These are phyloP conservation scores for Calyptommatus sinebrachiatus DNA, from an alignment of 2,113 vertebrate genomes.

Conservation along the genomic window DNA sequence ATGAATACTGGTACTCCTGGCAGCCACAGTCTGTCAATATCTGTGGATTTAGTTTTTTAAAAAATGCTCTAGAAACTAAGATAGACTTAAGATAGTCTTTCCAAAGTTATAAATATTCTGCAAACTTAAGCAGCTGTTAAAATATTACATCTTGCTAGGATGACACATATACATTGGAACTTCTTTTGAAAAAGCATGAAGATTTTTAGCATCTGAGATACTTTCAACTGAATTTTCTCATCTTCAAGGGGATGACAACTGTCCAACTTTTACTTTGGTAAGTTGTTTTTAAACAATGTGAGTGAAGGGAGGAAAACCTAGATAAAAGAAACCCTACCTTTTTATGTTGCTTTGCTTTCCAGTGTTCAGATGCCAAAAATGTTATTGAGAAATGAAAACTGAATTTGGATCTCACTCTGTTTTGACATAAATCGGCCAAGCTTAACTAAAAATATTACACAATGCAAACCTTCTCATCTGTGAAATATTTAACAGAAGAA, in stretches of 20 bases:
- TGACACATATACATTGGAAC: not conserved
- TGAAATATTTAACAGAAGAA: constrained; percentile 26
- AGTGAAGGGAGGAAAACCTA: too few relatives aligned
- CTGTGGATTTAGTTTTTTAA: too few relatives aligned
- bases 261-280: not conserved
- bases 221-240: not conserved
- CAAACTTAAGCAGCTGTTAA: not conserved
- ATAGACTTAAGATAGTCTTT: not conserved
- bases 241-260: not conserved
- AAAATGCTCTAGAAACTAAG: not conserved
- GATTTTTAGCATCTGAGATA: rapidly evolving
- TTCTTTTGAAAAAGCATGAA: not conserved
- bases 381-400: constrained; percentile 7
- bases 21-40: too few relatives aligned
- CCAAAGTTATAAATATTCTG: not conserved
- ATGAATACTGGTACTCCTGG: too few relatives aligned
- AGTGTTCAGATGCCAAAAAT: constrained; percentile 1
- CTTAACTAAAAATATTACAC: constrained; percentile 21
- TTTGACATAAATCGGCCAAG: constrained; percentile 23
- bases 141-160: not conserved
- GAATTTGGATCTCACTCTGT: constrained; percentile 18
- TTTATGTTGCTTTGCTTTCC: not conserved
- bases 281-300: not conserved
- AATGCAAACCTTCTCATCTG: constrained; percentile 11
- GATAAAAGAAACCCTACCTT: not conserved